Conservation (phyloP, 1,140 invertebrate genomes). For the Tribolium castaneum region DNA sequence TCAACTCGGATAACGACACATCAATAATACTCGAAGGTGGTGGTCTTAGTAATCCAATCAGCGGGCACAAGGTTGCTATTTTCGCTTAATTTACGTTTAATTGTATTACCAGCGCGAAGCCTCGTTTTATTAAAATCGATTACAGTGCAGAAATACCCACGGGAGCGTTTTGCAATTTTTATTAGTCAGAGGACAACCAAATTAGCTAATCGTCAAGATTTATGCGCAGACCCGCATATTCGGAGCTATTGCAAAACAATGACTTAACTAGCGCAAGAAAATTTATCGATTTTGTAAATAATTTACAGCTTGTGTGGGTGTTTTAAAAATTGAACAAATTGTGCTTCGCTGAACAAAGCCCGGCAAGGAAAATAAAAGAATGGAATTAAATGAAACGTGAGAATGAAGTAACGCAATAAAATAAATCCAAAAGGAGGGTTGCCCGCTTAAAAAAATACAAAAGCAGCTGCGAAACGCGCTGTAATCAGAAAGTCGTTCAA, state of each 20-base stretch:
- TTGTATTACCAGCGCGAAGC: neutral
- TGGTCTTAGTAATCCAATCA: neutral
- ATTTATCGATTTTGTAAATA: neutral
- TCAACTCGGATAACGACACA: neutral
- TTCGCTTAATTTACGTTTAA: slow-evolving; percentile 8
- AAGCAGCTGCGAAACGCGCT: neutral
- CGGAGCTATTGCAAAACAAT: neutral
- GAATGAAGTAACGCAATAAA: slow-evolving; percentile 13
- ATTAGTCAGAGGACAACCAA: neutral
- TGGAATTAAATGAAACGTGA: slow-evolving; percentile 19
- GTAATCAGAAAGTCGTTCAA: neutral
- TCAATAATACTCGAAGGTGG: neutral
- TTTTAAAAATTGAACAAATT: neutral
- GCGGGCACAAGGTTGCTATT: neutral
- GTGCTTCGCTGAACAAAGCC: neutral
- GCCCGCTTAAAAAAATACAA: neutral
- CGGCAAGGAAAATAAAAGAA: neutral
- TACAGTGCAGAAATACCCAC: neutral
- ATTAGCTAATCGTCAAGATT: neutral
- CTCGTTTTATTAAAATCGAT: slow-evolving; percentile 14
- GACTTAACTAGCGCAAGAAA: neutral
- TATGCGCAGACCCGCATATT: neutral
- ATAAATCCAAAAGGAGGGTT: slow-evolving; percentile 5
- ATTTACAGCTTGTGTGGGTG: neutral
- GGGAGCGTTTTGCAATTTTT: neutral